Evolutionary conservation across 2,888 invertebrate species (phyloP).

Genomic region (Caenorhabditis sp.): DNA sequence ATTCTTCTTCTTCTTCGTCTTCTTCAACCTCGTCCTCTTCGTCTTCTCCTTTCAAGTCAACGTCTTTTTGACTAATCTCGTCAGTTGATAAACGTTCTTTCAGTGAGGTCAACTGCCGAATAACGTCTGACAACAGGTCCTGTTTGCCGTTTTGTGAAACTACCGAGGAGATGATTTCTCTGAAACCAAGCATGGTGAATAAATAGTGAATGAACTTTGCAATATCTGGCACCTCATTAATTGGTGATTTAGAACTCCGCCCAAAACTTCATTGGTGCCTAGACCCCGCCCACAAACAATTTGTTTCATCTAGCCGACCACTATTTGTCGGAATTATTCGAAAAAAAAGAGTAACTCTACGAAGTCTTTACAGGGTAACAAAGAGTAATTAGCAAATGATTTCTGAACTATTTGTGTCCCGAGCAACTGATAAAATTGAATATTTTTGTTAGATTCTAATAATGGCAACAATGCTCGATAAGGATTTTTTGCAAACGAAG

Average conservation of each 20-base stretch:
- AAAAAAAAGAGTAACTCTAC: no score
- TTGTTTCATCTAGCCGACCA: no score
- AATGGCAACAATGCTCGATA: no score
- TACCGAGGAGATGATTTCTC: constrained; percentile 57
- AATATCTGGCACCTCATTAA: no score
- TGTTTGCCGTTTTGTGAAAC: constrained; percentile 54
- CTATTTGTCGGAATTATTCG: no score
- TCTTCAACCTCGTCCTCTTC: constrained; percentile 50
- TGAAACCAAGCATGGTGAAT: no score
- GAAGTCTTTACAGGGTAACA: no score
- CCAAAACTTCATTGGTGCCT: no score
- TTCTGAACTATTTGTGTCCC: background rate
- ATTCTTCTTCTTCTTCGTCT: constrained; percentile 42
- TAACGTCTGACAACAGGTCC: constrained; percentile 59
- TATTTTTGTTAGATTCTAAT: background rate
- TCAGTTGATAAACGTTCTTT: constrained; percentile 18
- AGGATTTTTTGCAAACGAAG: constrained; percentile 4
- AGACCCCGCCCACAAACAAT: no score
- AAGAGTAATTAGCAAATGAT: no score
- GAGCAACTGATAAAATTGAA: background rate
- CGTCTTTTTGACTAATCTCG: constrained; percentile 16
- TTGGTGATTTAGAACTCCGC: no score
- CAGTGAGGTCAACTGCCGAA: constrained; percentile 55
- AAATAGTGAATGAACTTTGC: no score
- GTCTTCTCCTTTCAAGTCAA: constrained; percentile 46